These are phyloP conservation scores for Pelodiscus sinensis DNA, from an alignment of 2,113 vertebrate genomes.

Conservation along the genomic window DNA sequence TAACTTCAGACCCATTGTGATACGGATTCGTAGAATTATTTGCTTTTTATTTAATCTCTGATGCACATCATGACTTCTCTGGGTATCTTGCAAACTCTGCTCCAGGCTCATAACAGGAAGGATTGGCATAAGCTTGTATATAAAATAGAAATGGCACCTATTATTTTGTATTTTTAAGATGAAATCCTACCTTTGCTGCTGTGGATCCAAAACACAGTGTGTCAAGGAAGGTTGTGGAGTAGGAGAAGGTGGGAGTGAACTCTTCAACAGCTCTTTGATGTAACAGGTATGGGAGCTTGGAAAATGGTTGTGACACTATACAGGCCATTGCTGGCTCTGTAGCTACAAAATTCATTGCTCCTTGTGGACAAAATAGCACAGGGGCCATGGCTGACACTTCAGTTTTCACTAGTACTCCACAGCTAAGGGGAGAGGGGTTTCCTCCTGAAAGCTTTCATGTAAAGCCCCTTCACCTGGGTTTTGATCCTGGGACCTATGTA, in stretches of 20 bases:
- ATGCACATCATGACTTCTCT: rapidly evolving
- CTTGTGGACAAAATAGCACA: neutral
- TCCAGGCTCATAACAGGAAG: neutral
- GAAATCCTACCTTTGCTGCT: neutral
- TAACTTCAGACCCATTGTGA: neutral
- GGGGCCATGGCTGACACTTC: neutral
- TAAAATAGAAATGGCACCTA: neutral
- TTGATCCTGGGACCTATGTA: neutral
- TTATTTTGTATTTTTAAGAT: neutral
- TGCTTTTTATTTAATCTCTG: neutral
- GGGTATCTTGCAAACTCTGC: rapidly evolving
- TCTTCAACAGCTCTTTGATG: rapidly evolving
- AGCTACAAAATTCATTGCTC: rapidly evolving
- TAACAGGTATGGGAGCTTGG: neutral
- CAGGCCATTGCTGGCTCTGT: rapidly evolving
- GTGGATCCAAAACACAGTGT: neutral
- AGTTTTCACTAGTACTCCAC: rapidly evolving
- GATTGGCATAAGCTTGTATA: rapidly evolving
- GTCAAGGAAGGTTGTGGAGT: neutral
- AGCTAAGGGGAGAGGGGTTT: neutral
- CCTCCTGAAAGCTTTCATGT: neutral
- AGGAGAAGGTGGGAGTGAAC: rapidly evolving
- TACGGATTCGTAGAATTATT: neutral
- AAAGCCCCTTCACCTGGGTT: neutral
- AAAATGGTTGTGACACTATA: neutral